Conservation (phyloP, 2,797 vertebrate genomes). For the Ctenopoma multispine region DNA sequence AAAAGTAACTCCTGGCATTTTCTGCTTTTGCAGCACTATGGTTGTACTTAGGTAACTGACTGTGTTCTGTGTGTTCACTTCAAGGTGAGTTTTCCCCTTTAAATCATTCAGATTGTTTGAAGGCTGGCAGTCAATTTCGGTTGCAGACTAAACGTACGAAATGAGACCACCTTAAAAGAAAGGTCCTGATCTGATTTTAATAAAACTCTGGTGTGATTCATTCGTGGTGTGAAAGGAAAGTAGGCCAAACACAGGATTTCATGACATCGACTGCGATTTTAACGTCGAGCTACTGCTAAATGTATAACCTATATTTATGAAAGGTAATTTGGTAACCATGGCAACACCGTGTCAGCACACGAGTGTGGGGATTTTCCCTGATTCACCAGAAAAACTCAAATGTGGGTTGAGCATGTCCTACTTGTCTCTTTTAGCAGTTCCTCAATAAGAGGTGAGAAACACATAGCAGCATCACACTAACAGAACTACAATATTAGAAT, state of each 20-base stretch:
- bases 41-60: background rate
- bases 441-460: background rate
- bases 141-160: background rate
- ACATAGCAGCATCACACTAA: background rate
- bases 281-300: background rate
- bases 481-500: too few species aligned
- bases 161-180: background rate
- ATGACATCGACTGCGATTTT: background rate
- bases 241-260: background rate
- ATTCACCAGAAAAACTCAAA: conserved; percentile 4
- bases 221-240: conserved; percentile 6
- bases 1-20: conserved; percentile 6
- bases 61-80: background rate
- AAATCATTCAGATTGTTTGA: background rate
- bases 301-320: conserved; percentile 2
- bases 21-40: background rate
- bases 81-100: background rate
- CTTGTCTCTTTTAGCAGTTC: conserved; percentile 17
- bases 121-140: background rate
- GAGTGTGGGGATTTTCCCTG: conserved; percentile 25
- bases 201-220: background rate
- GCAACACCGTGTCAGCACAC: background rate
- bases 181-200: background rate
- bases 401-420: background rate
- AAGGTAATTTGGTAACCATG: conserved; percentile 19